Evolutionary conservation across 1,140 invertebrate genomes (phyloP), one percentile per base, ranked within the genome.

Genomic region (Venustaconcha ellipsiformis): DNA sequence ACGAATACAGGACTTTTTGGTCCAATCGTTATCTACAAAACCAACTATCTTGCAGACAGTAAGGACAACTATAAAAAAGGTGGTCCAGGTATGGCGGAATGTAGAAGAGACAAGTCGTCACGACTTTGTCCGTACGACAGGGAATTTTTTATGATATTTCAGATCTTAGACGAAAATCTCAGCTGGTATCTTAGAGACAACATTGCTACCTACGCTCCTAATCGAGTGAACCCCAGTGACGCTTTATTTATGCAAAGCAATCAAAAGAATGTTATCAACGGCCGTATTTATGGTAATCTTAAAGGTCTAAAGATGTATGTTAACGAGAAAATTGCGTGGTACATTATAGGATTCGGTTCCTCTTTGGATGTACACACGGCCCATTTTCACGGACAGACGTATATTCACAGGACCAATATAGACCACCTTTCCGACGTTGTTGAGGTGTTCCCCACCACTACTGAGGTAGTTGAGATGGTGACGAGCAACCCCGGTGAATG

Each of bases 121-220:
- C 60, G 72, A n/a, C 63, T 67, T 23, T 74, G 78, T 23, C 60
- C 81, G 65, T 74, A 84, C 57, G 84, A 86, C 63, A 69, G 71
- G 26, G 86, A 88, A 72, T 87, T 83, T 66, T 77, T 76, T 55
- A 71, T 87, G 18, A 56, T 83, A 13, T 87, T 87, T 75, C 74
- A 72, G 12, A 79, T 86, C 2, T 79, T 84, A 17, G 78, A 87
- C 62, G 87, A 88, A 80, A 86, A 83, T 59, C 58, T 78, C 48
- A 87, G 85, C 73, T 85, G 82, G 83, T 87, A 87, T 55, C 66
- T 87, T 14, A 37, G 76, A 30, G 79, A 87, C 20, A 88, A 87
- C 74, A 78, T 84, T 23, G 5, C 15, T 37, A 79, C 64, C 14
- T 80, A 68, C 37, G 83, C 83, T 0, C 82, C 83, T 6, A 80